Percentiles rank a stretch among this genome's conserved stretches.
Conservation (phyloP, 2,888 invertebrate species). For the Parochlus steinenii region DNA sequence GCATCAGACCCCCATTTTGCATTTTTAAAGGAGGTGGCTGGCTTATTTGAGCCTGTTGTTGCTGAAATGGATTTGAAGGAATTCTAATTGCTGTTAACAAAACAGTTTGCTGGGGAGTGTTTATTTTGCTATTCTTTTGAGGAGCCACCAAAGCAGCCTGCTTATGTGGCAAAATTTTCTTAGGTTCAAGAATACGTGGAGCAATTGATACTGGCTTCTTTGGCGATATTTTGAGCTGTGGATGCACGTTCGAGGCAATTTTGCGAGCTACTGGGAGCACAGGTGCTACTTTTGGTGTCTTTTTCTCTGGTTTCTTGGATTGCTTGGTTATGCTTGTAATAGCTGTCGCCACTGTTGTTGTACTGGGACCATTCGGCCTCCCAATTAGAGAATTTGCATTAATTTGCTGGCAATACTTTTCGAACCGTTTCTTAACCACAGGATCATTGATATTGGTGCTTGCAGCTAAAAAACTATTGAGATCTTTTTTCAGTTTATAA, state of each 20-base stretch:
- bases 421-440: no score
- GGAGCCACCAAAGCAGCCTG: conserved; percentile 6
- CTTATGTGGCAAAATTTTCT: conserved; percentile 15
- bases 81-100: conserved; percentile 40
- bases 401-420: no score
- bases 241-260: conserved; percentile 19
- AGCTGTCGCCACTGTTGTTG: conserved; percentile 2
- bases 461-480: no score
- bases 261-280: conserved; percentile 30
- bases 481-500: conserved; percentile 12
- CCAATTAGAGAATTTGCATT: no score
- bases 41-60: conserved; percentile 12
- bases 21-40: conserved; percentile 12
- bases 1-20: conserved; percentile 11
- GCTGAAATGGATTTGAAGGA: no score
- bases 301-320: conserved; percentile 28
- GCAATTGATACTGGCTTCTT: conserved; percentile 31
- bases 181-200: conserved; percentile 27
- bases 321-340: background rate
- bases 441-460: no score
- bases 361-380: no score
- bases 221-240: conserved; percentile 17
- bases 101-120: conserved; percentile 32
- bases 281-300: conserved; percentile 29
- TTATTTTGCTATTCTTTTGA: conserved; percentile 3